Conservation (phyloP, 2,797 vertebrate species). For the Notamacropus eugenii region DNA sequence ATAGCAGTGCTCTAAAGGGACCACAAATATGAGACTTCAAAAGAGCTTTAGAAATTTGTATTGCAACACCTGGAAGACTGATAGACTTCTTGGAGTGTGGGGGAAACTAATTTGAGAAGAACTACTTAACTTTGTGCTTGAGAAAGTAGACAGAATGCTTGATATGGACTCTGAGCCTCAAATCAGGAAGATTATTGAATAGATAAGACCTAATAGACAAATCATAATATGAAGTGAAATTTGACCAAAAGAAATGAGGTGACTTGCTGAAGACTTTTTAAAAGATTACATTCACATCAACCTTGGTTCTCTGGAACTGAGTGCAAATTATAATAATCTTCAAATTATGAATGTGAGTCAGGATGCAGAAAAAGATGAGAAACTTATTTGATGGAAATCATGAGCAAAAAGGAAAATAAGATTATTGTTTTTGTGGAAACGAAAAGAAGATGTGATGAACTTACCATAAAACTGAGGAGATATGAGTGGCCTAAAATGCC, state of each 20-base stretch:
- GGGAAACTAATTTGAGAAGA: constrained; percentile 96
- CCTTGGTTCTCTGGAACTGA: constrained; percentile 94
- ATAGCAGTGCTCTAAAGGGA: constrained; percentile 97
- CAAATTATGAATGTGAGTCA: constrained; percentile 98
- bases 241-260: constrained; percentile 99
- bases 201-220: constrained; percentile 95
- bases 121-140: constrained; percentile 98
- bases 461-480: constrained; percentile 96
- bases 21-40: constrained; percentile 97
- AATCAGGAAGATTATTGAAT: constrained; percentile 97
- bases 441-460: constrained; percentile 96
- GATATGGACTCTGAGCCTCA: constrained; percentile 99
- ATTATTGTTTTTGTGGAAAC: constrained; percentile 99
- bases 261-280: constrained; percentile 97
- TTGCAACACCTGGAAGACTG: constrained; percentile 96
- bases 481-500: constrained; percentile 98
- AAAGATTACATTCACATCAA: constrained; percentile 98
- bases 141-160: constrained; percentile 98
- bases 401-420: constrained; percentile 99
- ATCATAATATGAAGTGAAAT: constrained; percentile 99
- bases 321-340: constrained; percentile 98
- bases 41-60: constrained; percentile 98
- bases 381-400: constrained; percentile 95
- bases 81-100: constrained; percentile 96
- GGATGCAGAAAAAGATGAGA: constrained; percentile 96